A percentile compares a stretch with the other conserved stretches of the same genome.
Evolutionary conservation across 2,113 vertebrate species (phyloP).

Genomic region (Phyllopteryx taeniolatus): DNA sequence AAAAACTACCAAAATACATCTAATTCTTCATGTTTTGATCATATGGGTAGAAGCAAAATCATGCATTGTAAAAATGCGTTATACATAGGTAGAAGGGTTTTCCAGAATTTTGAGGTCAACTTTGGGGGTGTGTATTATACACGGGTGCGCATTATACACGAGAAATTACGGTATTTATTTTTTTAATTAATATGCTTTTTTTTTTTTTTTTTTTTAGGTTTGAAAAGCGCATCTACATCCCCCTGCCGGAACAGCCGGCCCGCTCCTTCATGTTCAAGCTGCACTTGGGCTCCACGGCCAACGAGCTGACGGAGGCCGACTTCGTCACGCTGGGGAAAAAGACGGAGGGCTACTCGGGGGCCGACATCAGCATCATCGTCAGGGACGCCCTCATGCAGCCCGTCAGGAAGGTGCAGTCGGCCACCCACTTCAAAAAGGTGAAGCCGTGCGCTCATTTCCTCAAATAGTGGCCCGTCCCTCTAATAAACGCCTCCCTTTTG

Average conservation of each 20-base stretch:
- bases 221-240: slow-evolving; percentile 98
- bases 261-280: slow-evolving; percentile 92
- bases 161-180: no score
- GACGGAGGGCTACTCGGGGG: slow-evolving; percentile 90
- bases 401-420: slow-evolving; percentile 93
- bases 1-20: no score
- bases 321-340: slow-evolving; percentile 84
- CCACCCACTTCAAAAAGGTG: slow-evolving; percentile 94
- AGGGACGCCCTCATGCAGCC: slow-evolving; percentile 97
- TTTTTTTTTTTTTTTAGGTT: slow-evolving; percentile 78
- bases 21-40: no score
- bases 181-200: no score
- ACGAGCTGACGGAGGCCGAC: slow-evolving; percentile 78
- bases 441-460: not conserved
- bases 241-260: slow-evolving; percentile 92
- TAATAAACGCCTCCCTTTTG: no score
- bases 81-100: no score
- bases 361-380: slow-evolving; percentile 91
- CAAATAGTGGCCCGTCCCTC: no score
- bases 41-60: no score
- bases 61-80: no score
- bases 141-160: no score
- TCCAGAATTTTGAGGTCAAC: no score
- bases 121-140: no score
- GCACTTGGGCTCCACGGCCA: slow-evolving; percentile 86